A percentile compares a stretch with the other conserved stretches of the same genome.
These are phyloP conservation scores for Fundulus diaphanus DNA, from an alignment of 2,797 vertebrate genomes.

Conservation along the genomic window DNA sequence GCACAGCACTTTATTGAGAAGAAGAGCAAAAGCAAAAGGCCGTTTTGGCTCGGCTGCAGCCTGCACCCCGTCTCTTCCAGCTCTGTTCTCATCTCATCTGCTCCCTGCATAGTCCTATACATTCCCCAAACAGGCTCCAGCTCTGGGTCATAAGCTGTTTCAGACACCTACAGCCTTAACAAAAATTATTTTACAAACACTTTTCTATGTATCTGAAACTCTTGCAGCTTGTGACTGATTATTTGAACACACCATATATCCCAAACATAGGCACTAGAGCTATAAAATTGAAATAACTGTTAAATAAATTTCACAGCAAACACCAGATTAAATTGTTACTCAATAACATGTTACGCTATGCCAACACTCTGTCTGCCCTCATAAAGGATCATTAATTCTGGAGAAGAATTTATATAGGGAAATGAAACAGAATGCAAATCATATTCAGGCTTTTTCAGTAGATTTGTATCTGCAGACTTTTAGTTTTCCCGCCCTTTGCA, in stretches of 20 bases:
- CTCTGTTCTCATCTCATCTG: no score
- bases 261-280: background rate
- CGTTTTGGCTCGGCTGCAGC: no score
- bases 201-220: background rate
- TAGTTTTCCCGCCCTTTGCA: slow-evolving; percentile 27
- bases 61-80: no score
- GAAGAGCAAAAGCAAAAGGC: no score
- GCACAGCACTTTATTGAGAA: no score
- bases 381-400: no score
- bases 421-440: background rate
- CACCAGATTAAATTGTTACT: background rate
- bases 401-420: background rate
- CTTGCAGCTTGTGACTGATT: no score
- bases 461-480: background rate
- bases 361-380: background rate
- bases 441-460: background rate
- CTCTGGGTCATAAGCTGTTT: no score
- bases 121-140: no score
- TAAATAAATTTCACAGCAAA: background rate
- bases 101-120: no score
- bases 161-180: no score
- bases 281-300: background rate
- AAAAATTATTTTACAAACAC: no score
- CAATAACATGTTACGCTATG: background rate
- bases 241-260: background rate